Percentiles rank a stretch among this genome's conserved stretches.
These are phyloP conservation scores for Maniola jurtina DNA, from an alignment of 1,140 invertebrate species.

Conservation along the genomic window DNA sequence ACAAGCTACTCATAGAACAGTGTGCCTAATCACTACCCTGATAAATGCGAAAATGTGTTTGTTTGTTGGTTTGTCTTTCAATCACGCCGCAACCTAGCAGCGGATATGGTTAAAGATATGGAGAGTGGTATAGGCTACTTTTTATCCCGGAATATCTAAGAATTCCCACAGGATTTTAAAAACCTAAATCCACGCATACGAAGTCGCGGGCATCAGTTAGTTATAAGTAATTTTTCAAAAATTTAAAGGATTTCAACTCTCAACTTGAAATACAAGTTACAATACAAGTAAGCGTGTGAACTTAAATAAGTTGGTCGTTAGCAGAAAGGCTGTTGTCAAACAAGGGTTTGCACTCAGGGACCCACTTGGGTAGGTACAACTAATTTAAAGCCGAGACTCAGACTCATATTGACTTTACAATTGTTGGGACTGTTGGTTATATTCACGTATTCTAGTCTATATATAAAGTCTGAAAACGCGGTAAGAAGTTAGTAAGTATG, in stretches of 20 bases:
- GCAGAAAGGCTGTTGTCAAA: neutral
- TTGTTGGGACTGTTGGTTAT: neutral
- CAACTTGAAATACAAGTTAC: neutral
- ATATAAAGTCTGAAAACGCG: neutral
- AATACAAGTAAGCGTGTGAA: conserved; percentile 1
- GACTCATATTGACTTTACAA: conserved; percentile 7
- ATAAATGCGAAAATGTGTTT: too few relatives aligned
- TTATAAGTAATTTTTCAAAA: neutral
- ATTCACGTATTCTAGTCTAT: neutral
- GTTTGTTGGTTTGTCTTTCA: too few relatives aligned
- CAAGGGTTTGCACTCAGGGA: conserved; percentile 1
- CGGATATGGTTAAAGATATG: too few relatives aligned
- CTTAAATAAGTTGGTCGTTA: neutral
- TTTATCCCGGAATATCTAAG: too few relatives aligned
- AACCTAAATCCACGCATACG: too few relatives aligned
- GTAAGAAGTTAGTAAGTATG: too few relatives aligned
- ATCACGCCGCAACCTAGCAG: too few relatives aligned
- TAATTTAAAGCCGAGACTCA: neutral
- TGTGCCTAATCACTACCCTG: too few relatives aligned
- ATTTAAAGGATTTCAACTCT: neutral
- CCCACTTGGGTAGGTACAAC: conserved; percentile 6
- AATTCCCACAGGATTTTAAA: too few relatives aligned
- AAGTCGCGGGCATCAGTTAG: too few relatives aligned
- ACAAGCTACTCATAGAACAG: too few relatives aligned
- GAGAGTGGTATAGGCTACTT: too few relatives aligned